A percentile compares a stretch with the other conserved stretches of the same genome.
These are phyloP conservation scores for Diphyllodes magnificus DNA, from an alignment of 2,113 vertebrate species.

Conservation along the genomic window DNA sequence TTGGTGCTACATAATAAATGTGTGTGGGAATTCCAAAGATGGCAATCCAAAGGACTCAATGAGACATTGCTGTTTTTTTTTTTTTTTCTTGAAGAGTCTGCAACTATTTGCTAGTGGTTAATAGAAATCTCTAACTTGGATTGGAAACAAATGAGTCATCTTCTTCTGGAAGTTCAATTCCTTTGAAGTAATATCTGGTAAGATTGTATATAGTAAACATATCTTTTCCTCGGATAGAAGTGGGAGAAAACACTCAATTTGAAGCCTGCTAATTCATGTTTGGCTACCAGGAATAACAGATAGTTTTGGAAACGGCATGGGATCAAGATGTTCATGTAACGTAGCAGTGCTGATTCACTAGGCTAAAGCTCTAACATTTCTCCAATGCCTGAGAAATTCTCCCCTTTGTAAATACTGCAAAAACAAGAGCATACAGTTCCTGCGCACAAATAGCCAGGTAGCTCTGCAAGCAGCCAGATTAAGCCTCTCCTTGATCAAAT, in stretches of 20 bases:
- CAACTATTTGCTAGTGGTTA: not conserved
- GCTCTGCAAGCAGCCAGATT: not conserved
- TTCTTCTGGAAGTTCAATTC: not conserved
- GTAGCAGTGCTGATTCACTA: not conserved
- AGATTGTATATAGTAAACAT: not conserved
- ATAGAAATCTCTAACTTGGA: not conserved
- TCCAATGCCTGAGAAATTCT: not conserved
- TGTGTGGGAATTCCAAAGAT: not conserved
- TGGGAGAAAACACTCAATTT: not conserved
- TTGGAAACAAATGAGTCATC: not conserved
- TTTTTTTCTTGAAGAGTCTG: not conserved
- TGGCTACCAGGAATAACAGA: not conserved
- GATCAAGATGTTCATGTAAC: not conserved
- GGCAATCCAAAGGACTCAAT: not conserved
- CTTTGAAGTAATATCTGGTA: not conserved
- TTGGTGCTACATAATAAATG: not conserved
- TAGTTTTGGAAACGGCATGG: not conserved
- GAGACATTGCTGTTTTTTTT: not conserved
- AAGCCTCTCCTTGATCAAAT: not conserved
- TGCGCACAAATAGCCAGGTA: not conserved
- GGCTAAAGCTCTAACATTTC: not conserved
- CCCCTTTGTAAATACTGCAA: not conserved
- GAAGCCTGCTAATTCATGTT: not conserved
- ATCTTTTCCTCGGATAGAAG: not conserved
- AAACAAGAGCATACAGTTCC: not conserved